phyloP scores from a whole-genome alignment of 2,888 invertebrate genomes.

The Neoascia interrupta region DNA sequence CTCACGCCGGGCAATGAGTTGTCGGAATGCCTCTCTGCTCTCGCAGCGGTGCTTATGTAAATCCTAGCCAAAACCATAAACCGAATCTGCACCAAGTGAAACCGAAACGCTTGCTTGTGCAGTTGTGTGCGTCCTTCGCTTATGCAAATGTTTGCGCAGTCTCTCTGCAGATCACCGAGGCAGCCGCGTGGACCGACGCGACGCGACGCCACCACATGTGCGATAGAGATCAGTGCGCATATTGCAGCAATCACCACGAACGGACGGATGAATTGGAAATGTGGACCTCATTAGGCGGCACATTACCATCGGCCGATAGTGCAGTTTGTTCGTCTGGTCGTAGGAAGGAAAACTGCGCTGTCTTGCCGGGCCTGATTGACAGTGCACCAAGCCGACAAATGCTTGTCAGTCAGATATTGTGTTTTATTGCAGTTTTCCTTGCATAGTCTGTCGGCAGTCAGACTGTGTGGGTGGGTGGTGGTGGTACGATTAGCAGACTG shows the following conservation, averaged over 20 bases:
- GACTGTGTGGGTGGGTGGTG: too few relatives aligned
- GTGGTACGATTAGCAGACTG: too few relatives aligned
- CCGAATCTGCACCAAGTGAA: slow-evolving; percentile 38
- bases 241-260: slow-evolving; percentile 26
- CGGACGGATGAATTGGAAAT: slow-evolving; percentile 65
- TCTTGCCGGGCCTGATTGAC: slow-evolving; percentile 56
- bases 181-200: too few relatives aligned
- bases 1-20: slow-evolving; percentile 1
- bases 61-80: slow-evolving; percentile 22
- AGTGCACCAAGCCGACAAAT: slow-evolving; percentile 59
- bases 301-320: slow-evolving; percentile 57
- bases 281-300: slow-evolving; percentile 67
- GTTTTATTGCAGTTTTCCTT: too few relatives aligned
- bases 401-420: too few relatives aligned
- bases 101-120: slow-evolving; percentile 50
- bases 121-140: slow-evolving; percentile 59
- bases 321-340: slow-evolving; percentile 13
- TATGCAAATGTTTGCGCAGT: slow-evolving; percentile 64
- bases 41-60: slow-evolving; percentile 32
- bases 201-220: slow-evolving; percentile 19
- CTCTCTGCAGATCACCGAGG: slow-evolving; percentile 15
- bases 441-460: too few relatives aligned
- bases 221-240: slow-evolving; percentile 38
- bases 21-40: too few relatives aligned
- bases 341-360: slow-evolving; percentile 36